A percentile compares a stretch with the other conserved stretches of the same genome.
Conservation (phyloP, 2,113 vertebrate genomes). For the Cheilinus undulatus region DNA sequence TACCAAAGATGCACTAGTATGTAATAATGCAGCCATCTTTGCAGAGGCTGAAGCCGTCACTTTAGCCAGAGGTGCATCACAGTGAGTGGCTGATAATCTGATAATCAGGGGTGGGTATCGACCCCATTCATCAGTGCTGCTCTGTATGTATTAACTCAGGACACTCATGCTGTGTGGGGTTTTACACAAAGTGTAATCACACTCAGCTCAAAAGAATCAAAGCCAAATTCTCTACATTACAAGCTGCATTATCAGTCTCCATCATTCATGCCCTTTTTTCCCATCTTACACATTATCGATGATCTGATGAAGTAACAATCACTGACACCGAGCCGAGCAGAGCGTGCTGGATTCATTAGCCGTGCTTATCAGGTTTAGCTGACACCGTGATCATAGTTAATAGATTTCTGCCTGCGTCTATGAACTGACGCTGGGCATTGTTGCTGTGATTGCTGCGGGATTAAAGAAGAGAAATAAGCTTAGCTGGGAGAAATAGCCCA, state of each 20-base stretch:
- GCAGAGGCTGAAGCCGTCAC: neutral
- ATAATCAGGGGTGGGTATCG: conserved; percentile 48
- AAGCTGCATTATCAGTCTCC: neutral
- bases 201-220: conserved; percentile 23
- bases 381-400: conserved; percentile 73
- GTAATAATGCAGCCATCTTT: conserved; percentile 5
- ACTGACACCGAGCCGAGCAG: neutral
- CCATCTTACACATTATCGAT: conserved; percentile 62
- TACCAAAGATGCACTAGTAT: neutral
- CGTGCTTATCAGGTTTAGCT: conserved; percentile 55
- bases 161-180: neutral
- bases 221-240: conserved; percentile 20
- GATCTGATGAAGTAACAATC: conserved; percentile 59
- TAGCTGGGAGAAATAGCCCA: conserved; percentile 74
- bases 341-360: conserved; percentile 60
- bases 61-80: conserved; percentile 20
- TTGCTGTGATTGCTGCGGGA: conserved; percentile 75
- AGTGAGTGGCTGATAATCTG: conserved; percentile 41
- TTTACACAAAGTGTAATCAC: conserved; percentile 19
- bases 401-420: conserved; percentile 64
- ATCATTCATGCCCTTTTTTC: conserved; percentile 54
- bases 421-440: conserved; percentile 53
- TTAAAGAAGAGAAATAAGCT: conserved; percentile 81
- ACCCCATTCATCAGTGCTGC: conserved; percentile 44
- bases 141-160: conserved; percentile 17